Evolutionary conservation across 2,888 invertebrate genomes (phyloP).

Genomic region (Mesopsocus fuscifrons): DNA sequence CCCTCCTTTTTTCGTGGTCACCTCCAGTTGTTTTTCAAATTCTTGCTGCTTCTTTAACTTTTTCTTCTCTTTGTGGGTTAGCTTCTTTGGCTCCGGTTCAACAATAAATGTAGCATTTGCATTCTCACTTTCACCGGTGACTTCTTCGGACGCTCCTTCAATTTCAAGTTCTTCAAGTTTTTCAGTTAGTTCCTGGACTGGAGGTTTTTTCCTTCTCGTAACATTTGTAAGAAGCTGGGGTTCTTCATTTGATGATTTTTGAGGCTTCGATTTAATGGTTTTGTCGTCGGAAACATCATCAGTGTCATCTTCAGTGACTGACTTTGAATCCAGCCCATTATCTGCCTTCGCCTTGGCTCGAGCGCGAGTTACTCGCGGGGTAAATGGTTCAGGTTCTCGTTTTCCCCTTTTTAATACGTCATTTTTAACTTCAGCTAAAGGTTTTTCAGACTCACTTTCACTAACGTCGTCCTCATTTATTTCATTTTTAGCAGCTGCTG

Average conservation of each 20-base stretch:
- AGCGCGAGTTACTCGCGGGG: background rate
- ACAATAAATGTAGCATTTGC: background rate
- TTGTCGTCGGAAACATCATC: constrained; percentile 15
- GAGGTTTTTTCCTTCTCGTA: background rate
- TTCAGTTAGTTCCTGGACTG: background rate
- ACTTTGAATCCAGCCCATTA: background rate
- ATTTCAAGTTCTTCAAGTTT: background rate
- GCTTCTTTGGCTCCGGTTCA: constrained; percentile 34
- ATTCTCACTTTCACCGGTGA: background rate
- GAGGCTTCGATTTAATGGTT: constrained; percentile 13
- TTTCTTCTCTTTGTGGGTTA: constrained; percentile 83
- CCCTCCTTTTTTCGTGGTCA: constrained; percentile 69
- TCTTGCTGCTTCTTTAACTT: constrained; percentile 77
- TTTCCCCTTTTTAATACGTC: constrained; percentile 7
- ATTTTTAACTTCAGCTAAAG: background rate
- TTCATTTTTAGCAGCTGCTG: background rate
- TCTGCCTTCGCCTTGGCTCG: constrained; percentile 11
- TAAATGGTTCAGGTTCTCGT: constrained; percentile 7
- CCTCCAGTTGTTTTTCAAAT: constrained; percentile 71
- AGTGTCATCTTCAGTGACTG: constrained; percentile 13
- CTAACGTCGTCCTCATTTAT: constrained; percentile 11
- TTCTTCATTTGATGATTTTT: constrained; percentile 12
- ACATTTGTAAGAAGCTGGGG: background rate
- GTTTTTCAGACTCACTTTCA: constrained; percentile 7
- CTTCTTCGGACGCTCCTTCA: constrained; percentile 7